Evolutionary conservation across 2,113 vertebrate genomes (phyloP), one percentile per base, ranked within the genome.

Genomic region (Scytalopus superciliaris): DNA sequence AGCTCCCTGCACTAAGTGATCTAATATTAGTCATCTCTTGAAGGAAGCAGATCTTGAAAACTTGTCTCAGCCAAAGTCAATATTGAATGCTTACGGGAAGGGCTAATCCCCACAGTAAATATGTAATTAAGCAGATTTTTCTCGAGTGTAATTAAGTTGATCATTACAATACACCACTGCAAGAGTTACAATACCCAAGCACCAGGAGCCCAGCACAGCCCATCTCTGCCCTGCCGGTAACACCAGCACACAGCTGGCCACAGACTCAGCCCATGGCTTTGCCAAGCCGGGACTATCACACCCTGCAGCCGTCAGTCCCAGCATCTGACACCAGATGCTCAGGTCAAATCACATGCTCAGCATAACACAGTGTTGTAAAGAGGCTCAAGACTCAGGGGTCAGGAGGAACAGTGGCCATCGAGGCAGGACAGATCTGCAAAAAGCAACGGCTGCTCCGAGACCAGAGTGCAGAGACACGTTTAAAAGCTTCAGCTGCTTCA

Each of bases 71-170:
- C 93, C 92, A 94, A 88, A 96, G 92, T 96, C 94, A 97, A 95
- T 86, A 96, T 37, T 72, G 94, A 93, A 60, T 6, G 85, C 83
- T 86, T 63, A 86, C 0, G 0, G 84, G 75, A 63, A 6, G 90
- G 87, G 40, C 27, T 94, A 94, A 95, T 94, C 92, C 92, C 85
- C 49, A 44, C 80, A 88, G 85, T 56, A 96, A 96, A 96, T 78
- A 95, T 45, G 85, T 90, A 94, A 96, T 96, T 95, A 93, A 62
- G 87, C 84, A 76, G 69, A 53, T 56, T 92, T 90, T 74, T 90
- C 84, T 91, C 57, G 14, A 76, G 57, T 42, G 53, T 79, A 89
- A 95, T 94, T 90, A 86, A 76, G 44, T 39, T 55, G 72, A 86
- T 93, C 45, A 21, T 88, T 88, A 70, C 69, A 82, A 84, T 50